A percentile compares a stretch with the other conserved stretches of the same genome.
Conservation (phyloP, 2,888 invertebrate species). For the Pachydiplax longipennis region DNA sequence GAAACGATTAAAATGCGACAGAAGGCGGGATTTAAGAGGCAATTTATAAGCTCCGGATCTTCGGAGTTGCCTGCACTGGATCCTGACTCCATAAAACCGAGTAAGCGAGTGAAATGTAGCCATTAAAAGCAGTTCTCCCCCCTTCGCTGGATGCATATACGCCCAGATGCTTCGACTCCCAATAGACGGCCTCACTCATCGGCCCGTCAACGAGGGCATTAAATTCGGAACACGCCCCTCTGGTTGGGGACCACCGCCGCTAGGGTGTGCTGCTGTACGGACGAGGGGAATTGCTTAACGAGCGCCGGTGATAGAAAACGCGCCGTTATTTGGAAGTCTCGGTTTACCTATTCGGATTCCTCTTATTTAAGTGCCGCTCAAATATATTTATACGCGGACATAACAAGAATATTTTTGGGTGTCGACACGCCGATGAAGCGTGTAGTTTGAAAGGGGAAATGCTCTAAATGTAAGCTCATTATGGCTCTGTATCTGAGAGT, state of each 20-base stretch:
- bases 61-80: not conserved
- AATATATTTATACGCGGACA: too few relatives aligned
- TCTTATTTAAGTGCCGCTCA: too few relatives aligned
- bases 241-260: not conserved
- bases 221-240: not conserved
- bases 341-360: too few relatives aligned
- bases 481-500: too few relatives aligned
- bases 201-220: slow-evolving; percentile 22
- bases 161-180: slow-evolving; percentile 15
- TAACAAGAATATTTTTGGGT: too few relatives aligned
- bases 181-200: slow-evolving; percentile 18
- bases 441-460: too few relatives aligned
- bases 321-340: not conserved
- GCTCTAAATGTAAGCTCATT: too few relatives aligned
- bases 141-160: not conserved
- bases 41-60: not conserved
- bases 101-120: slow-evolving; percentile 22
- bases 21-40: slow-evolving; percentile 6
- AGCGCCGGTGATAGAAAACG: not conserved
- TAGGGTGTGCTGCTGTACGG: not conserved
- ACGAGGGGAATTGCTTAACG: not conserved
- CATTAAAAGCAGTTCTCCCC: not conserved
- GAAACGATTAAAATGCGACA: not conserved
- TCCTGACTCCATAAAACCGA: slow-evolving; percentile 27
- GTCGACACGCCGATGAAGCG: too few relatives aligned